These are phyloP conservation scores for Brachyrhaphis roseni DNA, from an alignment of 2,797 vertebrate species.

Conservation along the genomic window DNA sequence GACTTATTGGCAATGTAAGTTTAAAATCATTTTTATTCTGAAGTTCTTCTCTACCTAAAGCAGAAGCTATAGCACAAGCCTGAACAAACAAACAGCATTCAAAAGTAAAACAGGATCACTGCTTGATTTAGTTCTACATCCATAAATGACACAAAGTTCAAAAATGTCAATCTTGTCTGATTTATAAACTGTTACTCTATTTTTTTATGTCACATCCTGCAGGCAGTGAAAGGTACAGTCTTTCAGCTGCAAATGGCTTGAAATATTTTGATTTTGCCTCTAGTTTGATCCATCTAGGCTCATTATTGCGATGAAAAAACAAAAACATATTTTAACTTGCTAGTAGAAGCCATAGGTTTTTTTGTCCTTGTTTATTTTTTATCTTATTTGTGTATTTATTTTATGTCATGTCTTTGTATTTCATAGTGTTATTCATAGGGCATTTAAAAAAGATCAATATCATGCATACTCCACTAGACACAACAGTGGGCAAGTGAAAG, in stretches of 20 bases:
- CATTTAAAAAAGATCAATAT: neutral
- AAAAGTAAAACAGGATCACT: neutral
- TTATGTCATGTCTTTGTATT: neutral
- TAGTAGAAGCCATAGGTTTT: neutral
- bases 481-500: neutral
- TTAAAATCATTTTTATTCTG: neutral
- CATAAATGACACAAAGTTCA: neutral
- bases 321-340: neutral
- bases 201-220: neutral
- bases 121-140: neutral
- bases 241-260: neutral
- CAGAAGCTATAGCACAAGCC: neutral
- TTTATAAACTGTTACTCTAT: neutral
- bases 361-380: too few relatives aligned
- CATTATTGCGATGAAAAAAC: neutral
- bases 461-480: neutral
- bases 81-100: neutral
- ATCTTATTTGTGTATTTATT: neutral
- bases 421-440: neutral
- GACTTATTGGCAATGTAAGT: conserved; percentile 7
- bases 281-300: neutral
- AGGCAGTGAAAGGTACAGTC: neutral
- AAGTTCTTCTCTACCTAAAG: neutral
- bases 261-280: neutral
- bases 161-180: neutral